phyloP scores from a whole-genome alignment of 2,797 vertebrate genomes.

The Clarias platycephalus region DNA sequence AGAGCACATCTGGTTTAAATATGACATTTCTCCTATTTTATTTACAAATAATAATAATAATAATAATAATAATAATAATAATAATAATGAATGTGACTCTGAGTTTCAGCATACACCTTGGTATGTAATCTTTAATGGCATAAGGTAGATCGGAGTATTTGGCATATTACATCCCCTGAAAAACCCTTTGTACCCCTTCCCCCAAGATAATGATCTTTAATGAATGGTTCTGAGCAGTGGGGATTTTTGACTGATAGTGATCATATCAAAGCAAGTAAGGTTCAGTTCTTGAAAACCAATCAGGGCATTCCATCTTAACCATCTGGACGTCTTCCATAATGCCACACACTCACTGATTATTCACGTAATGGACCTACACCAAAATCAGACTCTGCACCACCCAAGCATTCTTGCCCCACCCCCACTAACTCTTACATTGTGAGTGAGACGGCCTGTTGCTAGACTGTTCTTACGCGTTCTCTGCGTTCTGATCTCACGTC shows the following conservation, averaged over 20 bases:
- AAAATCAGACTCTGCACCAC: conserved; percentile 77
- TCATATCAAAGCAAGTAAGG: conserved; percentile 72
- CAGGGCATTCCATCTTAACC: conserved; percentile 80
- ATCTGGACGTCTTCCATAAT: conserved; percentile 81
- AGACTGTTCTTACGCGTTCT: conserved; percentile 64
- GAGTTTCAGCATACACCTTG: neutral
- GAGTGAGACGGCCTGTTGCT: conserved; percentile 55
- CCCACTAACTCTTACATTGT: conserved; percentile 64
- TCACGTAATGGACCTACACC: conserved; percentile 77
- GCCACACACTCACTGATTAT: conserved; percentile 81
- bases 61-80: too few relatives aligned
- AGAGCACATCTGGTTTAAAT: neutral
- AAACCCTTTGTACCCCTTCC: conserved; percentile 65
- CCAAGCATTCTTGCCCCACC: conserved; percentile 62
- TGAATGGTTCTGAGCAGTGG: conserved; percentile 77
- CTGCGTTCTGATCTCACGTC: conserved; percentile 72
- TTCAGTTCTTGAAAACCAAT: conserved; percentile 79
- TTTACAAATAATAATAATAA: too few relatives aligned
- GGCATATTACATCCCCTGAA: conserved; percentile 65
- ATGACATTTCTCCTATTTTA: neutral
- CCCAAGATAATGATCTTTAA: conserved; percentile 79
- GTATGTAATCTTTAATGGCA: conserved; percentile 30
- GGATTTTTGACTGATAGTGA: conserved; percentile 74
- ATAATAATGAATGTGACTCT: neutral
- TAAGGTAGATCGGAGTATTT: conserved; percentile 20